phyloP scores from a whole-genome alignment of 2,113 vertebrate species.

The Chamaetylas fuelleborni region DNA sequence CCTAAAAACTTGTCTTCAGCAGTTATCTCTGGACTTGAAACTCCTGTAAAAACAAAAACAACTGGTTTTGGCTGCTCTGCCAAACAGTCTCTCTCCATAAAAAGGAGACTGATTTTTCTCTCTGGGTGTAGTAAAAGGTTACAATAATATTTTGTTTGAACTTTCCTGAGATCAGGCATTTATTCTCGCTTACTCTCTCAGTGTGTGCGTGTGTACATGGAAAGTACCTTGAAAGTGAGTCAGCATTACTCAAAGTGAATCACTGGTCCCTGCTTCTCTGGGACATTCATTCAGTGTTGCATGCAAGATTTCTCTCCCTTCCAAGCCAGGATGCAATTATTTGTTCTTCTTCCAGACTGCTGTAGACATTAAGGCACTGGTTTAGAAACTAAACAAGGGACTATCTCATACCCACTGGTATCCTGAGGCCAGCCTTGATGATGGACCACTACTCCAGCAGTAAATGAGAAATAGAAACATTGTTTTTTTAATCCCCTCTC shows the following conservation, averaged over 20 bases:
- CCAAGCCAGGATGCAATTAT: constrained; percentile 11
- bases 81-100: constrained; percentile 59
- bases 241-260: constrained; percentile 73
- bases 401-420: background rate
- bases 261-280: constrained; percentile 66
- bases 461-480: background rate
- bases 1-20: constrained; percentile 62
- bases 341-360: background rate
- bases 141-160: constrained; percentile 79
- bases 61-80: constrained; percentile 52
- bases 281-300: constrained; percentile 43
- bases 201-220: constrained; percentile 54
- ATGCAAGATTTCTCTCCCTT: background rate
- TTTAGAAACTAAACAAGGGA: background rate
- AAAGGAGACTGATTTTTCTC: constrained; percentile 72
- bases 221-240: constrained; percentile 76
- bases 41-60: constrained; percentile 75
- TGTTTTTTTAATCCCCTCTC: background rate
- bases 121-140: constrained; percentile 71
- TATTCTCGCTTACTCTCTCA: constrained; percentile 69
- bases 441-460: background rate
- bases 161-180: constrained; percentile 63
- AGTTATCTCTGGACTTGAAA: constrained; percentile 70
- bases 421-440: background rate
- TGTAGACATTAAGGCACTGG: background rate